phyloP scores from a whole-genome alignment of 2,888 invertebrate species.

The Pardosa pseudoannulata region DNA sequence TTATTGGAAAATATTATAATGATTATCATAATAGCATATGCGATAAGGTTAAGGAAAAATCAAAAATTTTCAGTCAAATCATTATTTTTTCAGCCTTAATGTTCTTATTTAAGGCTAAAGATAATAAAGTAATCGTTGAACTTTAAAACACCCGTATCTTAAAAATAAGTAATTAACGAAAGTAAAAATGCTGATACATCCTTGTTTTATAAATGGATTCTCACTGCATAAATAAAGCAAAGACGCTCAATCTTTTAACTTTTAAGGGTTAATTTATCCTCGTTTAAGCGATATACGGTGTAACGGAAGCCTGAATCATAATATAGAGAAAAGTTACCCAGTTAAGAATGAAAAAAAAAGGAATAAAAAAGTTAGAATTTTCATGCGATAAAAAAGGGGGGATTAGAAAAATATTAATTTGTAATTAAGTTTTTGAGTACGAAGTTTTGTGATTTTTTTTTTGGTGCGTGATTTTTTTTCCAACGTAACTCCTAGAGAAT shows the following conservation, averaged over 20 bases:
- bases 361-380: slow-evolving; percentile 25
- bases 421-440: slow-evolving; percentile 71
- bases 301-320: slow-evolving; percentile 54
- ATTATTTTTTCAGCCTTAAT: slow-evolving; percentile 26
- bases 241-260: slow-evolving; percentile 63
- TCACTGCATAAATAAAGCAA: slow-evolving; percentile 58
- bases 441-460: slow-evolving; percentile 46
- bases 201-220: slow-evolving; percentile 62
- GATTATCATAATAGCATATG: background rate
- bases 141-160: slow-evolving; percentile 44
- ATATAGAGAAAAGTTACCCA: slow-evolving; percentile 44
- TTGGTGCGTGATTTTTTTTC: slow-evolving; percentile 14
- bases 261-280: slow-evolving; percentile 71
- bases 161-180: slow-evolving; percentile 66
- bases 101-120: slow-evolving; percentile 51
- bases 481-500: slow-evolving; percentile 28
- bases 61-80: background rate
- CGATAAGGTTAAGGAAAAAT: background rate
- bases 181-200: slow-evolving; percentile 65
- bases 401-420: slow-evolving; percentile 73
- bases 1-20: background rate
- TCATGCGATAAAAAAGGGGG: slow-evolving; percentile 30
- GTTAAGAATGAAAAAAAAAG: slow-evolving; percentile 27
- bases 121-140: slow-evolving; percentile 65
- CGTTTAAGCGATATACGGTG: slow-evolving; percentile 43